phyloP scores from a whole-genome alignment of 1,140 invertebrate species.

The Apis laboriosa region DNA sequence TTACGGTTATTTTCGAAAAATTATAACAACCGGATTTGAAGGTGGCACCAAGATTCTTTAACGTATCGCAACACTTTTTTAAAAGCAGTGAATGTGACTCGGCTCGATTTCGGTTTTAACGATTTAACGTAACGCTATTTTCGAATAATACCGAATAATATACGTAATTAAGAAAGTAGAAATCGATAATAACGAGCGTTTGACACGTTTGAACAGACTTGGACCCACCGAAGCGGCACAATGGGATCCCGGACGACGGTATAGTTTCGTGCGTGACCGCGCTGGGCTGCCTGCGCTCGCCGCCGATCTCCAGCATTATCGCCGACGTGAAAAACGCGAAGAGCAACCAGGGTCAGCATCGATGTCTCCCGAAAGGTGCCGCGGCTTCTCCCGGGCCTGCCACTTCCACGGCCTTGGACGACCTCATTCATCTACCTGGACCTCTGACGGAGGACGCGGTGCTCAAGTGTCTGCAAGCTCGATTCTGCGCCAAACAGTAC shows the following conservation, averaged over 20 bases:
- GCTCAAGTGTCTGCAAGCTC: slow-evolving; percentile 92
- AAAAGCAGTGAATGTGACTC: no score
- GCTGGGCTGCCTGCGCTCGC: slow-evolving; percentile 72
- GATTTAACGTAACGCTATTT: no score
- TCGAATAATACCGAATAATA: no score
- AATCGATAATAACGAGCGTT: background rate
- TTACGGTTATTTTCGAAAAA: no score
- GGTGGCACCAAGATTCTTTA: no score
- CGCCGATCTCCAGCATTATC: slow-evolving; percentile 76
- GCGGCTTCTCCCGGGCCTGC: slow-evolving; percentile 45
- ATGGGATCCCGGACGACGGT: slow-evolving; percentile 71
- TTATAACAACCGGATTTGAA: no score
- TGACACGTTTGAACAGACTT: slow-evolving; percentile 65
- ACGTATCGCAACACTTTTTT: no score
- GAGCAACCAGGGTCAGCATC: slow-evolving; percentile 68
- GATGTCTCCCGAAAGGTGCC: slow-evolving; percentile 69
- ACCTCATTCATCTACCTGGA: slow-evolving; percentile 94
- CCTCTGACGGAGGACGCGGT: slow-evolving; percentile 96
- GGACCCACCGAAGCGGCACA: slow-evolving; percentile 74
- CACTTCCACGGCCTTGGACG: slow-evolving; percentile 85
- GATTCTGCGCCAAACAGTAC: slow-evolving; percentile 92
- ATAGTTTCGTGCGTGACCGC: slow-evolving; percentile 79
- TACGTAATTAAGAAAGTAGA: no score
- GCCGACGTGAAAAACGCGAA: slow-evolving; percentile 75
- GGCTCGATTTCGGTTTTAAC: no score